phyloP scores from a whole-genome alignment of 1,140 invertebrate genomes.

The Trichoplusia ni region DNA sequence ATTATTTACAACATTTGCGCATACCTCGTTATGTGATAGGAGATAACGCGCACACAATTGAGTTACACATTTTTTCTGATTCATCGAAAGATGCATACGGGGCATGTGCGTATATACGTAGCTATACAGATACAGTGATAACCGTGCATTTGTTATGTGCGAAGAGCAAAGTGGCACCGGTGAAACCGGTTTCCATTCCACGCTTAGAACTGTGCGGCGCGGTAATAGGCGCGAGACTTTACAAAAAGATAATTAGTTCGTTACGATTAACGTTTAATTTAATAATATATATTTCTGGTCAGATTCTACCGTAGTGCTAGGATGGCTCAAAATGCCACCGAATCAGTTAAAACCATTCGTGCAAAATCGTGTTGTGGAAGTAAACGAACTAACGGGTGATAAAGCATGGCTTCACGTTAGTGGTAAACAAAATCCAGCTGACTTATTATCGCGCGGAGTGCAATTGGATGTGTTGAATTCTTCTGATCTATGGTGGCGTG shows the following conservation, averaged over 20 bases:
- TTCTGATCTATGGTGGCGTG: conserved; percentile 16
- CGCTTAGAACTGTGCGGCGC: conserved; percentile 18
- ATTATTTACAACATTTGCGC: no score
- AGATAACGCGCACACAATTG: no score
- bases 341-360: conserved; percentile 17
- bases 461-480: not conserved
- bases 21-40: no score
- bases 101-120: no score
- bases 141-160: no score
- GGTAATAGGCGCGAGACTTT: not conserved
- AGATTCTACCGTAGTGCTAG: conserved; percentile 16
- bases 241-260: not conserved
- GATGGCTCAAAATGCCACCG: not conserved
- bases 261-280: not conserved
- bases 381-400: not conserved
- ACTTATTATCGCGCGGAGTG: conserved; percentile 17
- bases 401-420: conserved; percentile 4
- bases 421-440: conserved; percentile 15
- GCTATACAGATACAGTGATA: no score
- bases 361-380: conserved; percentile 4
- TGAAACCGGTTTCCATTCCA: not conserved
- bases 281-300: conserved; percentile 11
- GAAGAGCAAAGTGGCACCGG: not conserved
- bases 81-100: no score
- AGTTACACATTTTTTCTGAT: no score